These are phyloP conservation scores for Corythaeola cristata DNA, from an alignment of 2,113 vertebrate species.

Conservation along the genomic window DNA sequence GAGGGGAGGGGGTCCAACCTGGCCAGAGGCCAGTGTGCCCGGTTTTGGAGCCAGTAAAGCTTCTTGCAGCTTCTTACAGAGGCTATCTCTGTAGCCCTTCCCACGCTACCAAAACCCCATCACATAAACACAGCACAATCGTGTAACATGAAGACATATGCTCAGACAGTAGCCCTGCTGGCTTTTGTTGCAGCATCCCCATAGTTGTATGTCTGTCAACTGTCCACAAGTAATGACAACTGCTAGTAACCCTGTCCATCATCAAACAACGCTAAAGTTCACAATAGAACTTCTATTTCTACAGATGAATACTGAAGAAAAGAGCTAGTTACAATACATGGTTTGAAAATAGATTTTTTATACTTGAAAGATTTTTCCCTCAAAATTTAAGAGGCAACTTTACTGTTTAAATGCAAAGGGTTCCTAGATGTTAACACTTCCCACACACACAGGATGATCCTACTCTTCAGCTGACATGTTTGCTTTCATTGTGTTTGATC, in stretches of 20 bases:
- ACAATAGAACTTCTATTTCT: not conserved
- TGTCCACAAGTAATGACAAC: not conserved
- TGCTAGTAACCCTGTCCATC: not conserved
- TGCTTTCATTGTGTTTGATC: not conserved
- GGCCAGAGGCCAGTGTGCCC: too few species aligned
- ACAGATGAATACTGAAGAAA: not conserved
- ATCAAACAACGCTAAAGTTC: not conserved
- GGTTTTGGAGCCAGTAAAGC: too few species aligned
- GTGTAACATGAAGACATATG: not conserved
- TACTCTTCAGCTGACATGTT: not conserved
- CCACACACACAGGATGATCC: accelerated
- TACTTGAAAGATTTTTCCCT: not conserved
- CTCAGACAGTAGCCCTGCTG: not conserved
- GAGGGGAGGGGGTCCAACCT: too few species aligned
- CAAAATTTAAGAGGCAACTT: not conserved
- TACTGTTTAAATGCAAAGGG: not conserved
- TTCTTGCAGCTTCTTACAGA: too few species aligned
- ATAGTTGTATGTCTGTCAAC: not conserved
- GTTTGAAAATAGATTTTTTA: not conserved
- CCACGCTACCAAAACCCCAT: too few species aligned
- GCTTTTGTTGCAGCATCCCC: not conserved
- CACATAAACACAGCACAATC: too few species aligned
- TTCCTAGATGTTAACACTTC: not conserved
- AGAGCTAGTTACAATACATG: not conserved
- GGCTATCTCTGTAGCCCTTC: too few species aligned